Percentiles rank a stretch among this genome's conserved stretches.
Conservation (phyloP, 2,888 invertebrate species). For the Synanthedon andrenaeformis region DNA sequence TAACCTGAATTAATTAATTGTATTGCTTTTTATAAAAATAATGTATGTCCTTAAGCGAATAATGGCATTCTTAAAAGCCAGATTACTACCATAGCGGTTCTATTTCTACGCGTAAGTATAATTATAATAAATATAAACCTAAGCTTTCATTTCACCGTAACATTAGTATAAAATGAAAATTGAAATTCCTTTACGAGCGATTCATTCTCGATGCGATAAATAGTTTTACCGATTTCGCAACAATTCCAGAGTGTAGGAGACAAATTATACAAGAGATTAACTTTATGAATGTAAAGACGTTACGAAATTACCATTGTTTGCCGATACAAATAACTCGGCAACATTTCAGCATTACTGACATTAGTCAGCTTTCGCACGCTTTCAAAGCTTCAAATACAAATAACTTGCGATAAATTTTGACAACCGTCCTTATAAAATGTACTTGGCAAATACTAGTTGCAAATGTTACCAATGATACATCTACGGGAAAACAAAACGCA, state of each 20-base stretch:
- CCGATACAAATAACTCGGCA: constrained; percentile 26
- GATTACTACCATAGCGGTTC: no score
- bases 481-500: no score
- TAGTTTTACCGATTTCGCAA: constrained; percentile 8
- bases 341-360: constrained; percentile 6
- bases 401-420: not conserved
- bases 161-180: not conserved
- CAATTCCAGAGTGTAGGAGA: constrained; percentile 33
- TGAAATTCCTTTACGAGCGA: not conserved
- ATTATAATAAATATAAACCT: no score
- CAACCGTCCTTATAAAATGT: not conserved
- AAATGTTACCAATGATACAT: no score
- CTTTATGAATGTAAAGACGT: constrained; percentile 34
- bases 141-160: no score
- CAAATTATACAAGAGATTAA: constrained; percentile 43
- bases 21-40: no score
- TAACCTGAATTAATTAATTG: no score
- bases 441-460: no score
- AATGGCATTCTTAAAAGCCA: no score
- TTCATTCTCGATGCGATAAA: not conserved
- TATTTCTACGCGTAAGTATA: no score
- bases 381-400: not conserved
- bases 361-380: constrained; percentile 5
- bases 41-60: no score
- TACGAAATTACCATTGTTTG: constrained; percentile 41